Base-by-base conservation (phyloP, 2,113 vertebrate genomes). In the Bos indicus region DNA sequence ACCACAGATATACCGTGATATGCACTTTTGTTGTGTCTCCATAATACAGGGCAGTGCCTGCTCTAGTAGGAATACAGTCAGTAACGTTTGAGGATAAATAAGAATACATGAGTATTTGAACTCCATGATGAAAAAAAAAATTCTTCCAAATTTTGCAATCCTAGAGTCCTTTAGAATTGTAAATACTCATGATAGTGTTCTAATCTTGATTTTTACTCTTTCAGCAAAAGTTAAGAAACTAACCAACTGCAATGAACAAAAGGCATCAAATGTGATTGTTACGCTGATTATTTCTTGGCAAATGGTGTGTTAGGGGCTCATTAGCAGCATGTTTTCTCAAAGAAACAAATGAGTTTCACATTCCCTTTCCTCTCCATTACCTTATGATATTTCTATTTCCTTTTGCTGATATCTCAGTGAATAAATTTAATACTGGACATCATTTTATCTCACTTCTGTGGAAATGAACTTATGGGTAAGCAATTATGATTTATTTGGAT, bases 381-480 rank as follows among this genome's bases (percentile, higher is more conserved):
- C 67, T 71, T 91, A 25, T 89, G 56, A 86, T 82, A 52, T 78
- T 91, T 86, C 64, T 89, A 64, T 95, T 71, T 85, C 23, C 14
- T 67, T 71, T 90, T 81, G 23, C 25, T 96, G 48, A 13, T 91
- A 82, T 74, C 5, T 94, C 25, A 26, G 11, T 85, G 91, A 83
- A 80, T 59, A 93, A 57, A 83, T 92, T 93, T 83, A 91, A 36
- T 89, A 2, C 3, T 33, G 17, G 56, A 60, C 5, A 52, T 91
- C 59, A 82, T 97, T 98, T 88, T 97, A 10, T 77, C 62, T 98
- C 90, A 96, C 12, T 81, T 90, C 82, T 82, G 59, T 51, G 93
- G 82, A 90, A 96, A 59, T 4, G 0, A 16, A 71, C 21, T 13
- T 64, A 83, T 1, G 2, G 19, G 19, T 21, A 89, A 80, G 2